A percentile compares a stretch with the other conserved stretches of the same genome.
Evolutionary conservation across 2,888 invertebrate genomes (phyloP).

Genomic region (Andricus quercusramuli): DNA sequence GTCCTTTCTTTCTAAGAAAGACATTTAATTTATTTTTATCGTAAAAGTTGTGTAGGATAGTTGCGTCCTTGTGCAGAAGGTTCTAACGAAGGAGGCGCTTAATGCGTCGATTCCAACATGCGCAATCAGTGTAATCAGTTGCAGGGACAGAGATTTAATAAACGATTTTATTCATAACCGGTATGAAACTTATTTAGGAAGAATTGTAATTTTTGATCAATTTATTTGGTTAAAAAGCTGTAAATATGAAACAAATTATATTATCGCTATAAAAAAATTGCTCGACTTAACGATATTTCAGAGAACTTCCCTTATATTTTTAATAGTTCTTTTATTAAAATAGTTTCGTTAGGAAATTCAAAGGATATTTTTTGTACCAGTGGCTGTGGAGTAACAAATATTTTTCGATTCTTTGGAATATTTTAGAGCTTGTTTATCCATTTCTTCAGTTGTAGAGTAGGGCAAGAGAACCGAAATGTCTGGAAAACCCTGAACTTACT

Average conservation of each 20-base stretch:
- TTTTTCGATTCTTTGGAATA: not conserved
- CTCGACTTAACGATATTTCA: no score
- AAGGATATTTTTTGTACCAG: not conserved
- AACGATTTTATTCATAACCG: not conserved
- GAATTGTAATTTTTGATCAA: not conserved
- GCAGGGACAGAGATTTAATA: not conserved
- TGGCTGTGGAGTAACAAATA: not conserved
- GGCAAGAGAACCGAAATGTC: not conserved
- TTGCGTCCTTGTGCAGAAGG: slow-evolving; percentile 34
- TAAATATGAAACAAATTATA: no score
- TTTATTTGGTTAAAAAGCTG: not conserved
- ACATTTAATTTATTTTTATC: not conserved
- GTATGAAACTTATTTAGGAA: not conserved
- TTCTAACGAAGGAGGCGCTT: slow-evolving; percentile 26
- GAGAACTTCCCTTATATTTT: not conserved
- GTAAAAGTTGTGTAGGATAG: not conserved
- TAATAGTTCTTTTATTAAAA: not conserved
- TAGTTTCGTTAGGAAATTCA: not conserved
- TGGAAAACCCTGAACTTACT: not conserved
- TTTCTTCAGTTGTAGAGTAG: not conserved
- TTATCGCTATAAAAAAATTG: no score
- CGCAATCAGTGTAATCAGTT: slow-evolving; percentile 28
- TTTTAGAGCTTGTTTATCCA: not conserved
- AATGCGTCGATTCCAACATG: slow-evolving; percentile 31
- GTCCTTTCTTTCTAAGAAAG: not conserved